Percentiles rank a stretch among this genome's conserved stretches.
phyloP scores from a whole-genome alignment of 2,113 vertebrate genomes.

The Prochilodus magdalenae region DNA sequence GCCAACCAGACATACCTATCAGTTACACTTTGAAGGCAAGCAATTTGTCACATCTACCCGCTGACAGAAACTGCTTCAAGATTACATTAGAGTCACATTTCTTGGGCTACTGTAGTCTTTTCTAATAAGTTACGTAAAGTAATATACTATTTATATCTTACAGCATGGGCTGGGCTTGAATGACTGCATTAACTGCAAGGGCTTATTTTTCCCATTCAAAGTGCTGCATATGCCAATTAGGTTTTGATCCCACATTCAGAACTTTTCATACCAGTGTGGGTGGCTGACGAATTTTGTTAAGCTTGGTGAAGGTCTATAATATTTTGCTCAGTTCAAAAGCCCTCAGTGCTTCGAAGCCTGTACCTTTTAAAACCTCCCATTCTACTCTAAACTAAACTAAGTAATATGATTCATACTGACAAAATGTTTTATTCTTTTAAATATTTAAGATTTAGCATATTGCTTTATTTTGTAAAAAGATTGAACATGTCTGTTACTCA shows the following conservation, averaged over 20 bases:
- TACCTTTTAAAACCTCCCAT: constrained; percentile 23
- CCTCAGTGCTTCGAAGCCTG: constrained; percentile 52
- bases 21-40: constrained; percentile 66
- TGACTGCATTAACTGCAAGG: constrained; percentile 28
- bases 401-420: background rate
- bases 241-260: constrained; percentile 68
- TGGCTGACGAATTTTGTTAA: constrained; percentile 50
- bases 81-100: constrained; percentile 70
- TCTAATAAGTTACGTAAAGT: constrained; percentile 58
- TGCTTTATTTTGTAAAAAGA: constrained; percentile 23
- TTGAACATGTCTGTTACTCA: background rate
- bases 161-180: constrained; percentile 47
- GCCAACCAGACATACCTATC: constrained; percentile 59
- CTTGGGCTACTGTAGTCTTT: constrained; percentile 60
- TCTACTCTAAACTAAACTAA: constrained; percentile 21
- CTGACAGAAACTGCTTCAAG: constrained; percentile 59
- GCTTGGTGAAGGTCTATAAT: background rate
- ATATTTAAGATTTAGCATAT: constrained; percentile 20
- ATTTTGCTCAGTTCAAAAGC: constrained; percentile 20
- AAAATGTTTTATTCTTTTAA: background rate
- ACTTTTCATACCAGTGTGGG: constrained; percentile 60
- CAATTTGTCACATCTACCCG: constrained; percentile 64
- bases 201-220: background rate
- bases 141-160: constrained; percentile 53
- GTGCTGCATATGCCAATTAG: constrained; percentile 42